Base-by-base conservation (phyloP, 2,888 invertebrate species). In the Cenopis cana region DNA sequence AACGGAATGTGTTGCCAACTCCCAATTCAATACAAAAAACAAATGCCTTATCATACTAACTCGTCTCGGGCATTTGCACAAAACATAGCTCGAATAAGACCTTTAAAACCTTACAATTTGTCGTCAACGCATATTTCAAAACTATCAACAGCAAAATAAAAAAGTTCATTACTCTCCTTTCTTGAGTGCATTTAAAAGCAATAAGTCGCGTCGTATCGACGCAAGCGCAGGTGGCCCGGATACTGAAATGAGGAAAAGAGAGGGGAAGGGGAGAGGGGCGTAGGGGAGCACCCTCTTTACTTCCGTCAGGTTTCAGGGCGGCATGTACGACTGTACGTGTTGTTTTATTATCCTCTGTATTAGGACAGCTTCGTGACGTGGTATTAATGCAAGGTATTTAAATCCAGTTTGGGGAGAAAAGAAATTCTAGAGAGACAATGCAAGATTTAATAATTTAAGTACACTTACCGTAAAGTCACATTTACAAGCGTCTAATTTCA, bases 171-270 rank as follows among this genome's bases (percentile, higher is more conserved):
- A 90, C 82, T 82, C 80, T 80, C 82, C 82, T 82, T 84, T 78
- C 80, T 82, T 76, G 78, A 89, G 87, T 87, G 85, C 83, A 91
- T 92, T 92, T 90, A 92, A 92, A 89, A 80, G 83, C 84, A 82
- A 90, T 92, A 91, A 91, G 81, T 90, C 84, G 80, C 81, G 76
- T 75, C 81, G 74, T 78, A 73, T 24, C 79, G 81, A 85, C 90
- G 88, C 85, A 69, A 41, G 89, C 90, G 93, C 93, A 93, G 92
- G 93, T 93, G 93, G 89, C 84, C 90, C 93, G 93, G 93, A 93
- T 89, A 86, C 89, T 90, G 91, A 88, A 91, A 87, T 80, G 75
- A 72, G 70, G 75, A 75, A 71, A 76, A 74, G 65, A 78, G 75
- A 68, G 74, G 65, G 77, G 75, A 69, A 74, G 72, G 67, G 52